Conservation (phyloP, 23 tunicate genomes). For the Trididemnum miniatum region DNA sequence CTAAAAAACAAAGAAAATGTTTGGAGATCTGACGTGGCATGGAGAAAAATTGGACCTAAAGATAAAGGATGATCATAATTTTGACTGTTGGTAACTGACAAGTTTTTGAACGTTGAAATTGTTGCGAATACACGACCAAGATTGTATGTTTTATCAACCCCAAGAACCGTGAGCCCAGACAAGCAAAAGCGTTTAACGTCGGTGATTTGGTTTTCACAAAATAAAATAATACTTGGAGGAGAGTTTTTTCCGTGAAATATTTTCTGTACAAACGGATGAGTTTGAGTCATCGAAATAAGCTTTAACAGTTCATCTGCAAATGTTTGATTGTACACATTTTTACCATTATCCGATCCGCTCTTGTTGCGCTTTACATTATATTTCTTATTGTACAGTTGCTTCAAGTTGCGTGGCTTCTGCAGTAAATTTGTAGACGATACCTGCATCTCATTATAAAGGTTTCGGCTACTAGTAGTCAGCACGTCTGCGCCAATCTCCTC, state of each 20-base stretch:
- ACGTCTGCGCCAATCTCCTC: background rate
- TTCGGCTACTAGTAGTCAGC: background rate
- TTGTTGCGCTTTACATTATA: no score
- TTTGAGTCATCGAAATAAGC: background rate
- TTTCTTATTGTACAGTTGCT: no score
- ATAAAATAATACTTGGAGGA: background rate
- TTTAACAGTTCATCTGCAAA: background rate
- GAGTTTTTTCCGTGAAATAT: background rate
- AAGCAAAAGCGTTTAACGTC: background rate
- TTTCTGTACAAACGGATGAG: background rate
- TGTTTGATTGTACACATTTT: background rate
- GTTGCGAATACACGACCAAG: background rate
- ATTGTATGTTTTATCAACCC: background rate
- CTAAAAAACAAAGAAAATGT: background rate
- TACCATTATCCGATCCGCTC: no score
- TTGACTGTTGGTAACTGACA: background rate
- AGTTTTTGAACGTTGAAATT: background rate
- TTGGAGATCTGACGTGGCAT: background rate
- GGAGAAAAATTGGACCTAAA: background rate
- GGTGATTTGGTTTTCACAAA: background rate
- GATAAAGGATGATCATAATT: background rate
- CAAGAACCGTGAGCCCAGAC: background rate
- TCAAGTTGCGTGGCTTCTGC: no score
- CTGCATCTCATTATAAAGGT: background rate
- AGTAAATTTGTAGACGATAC: no score